Evolutionary conservation across 2,888 invertebrate genomes (phyloP).

Genomic region (Pyrgus malvae): DNA sequence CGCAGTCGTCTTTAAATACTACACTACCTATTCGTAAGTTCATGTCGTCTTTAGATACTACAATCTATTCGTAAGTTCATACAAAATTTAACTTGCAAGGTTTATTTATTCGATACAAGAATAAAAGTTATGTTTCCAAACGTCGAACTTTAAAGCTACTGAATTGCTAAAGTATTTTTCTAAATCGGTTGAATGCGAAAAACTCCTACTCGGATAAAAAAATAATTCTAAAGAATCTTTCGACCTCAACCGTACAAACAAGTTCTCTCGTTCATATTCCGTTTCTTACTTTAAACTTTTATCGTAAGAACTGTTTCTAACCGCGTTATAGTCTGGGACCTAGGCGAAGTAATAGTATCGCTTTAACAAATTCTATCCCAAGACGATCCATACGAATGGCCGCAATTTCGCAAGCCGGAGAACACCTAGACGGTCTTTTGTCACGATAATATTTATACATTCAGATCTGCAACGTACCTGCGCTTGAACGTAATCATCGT

Average conservation of each 20-base stretch:
- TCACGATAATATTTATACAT: slow-evolving; percentile 38
- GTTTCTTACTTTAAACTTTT: slow-evolving; percentile 25
- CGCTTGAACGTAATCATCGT: slow-evolving; percentile 25
- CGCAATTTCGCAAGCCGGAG: slow-evolving; percentile 38
- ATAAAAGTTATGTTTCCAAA: neutral
- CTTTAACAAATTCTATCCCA: slow-evolving; percentile 38
- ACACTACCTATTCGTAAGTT: too few species aligned
- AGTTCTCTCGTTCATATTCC: slow-evolving; percentile 22
- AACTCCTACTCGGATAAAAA: neutral
- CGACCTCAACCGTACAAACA: slow-evolving; percentile 4
- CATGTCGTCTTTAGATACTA: too few species aligned
- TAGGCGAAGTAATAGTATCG: slow-evolving; percentile 34
- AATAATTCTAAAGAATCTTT: neutral
- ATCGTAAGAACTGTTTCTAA: slow-evolving; percentile 23
- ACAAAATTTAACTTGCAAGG: too few species aligned
- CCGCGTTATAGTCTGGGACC: slow-evolving; percentile 16
- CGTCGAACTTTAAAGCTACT: neutral
- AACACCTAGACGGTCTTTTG: slow-evolving; percentile 36
- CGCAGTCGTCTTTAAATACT: too few species aligned
- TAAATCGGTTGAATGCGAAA: neutral
- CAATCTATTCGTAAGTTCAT: too few species aligned
- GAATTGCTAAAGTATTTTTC: neutral
- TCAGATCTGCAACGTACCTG: slow-evolving; percentile 30
- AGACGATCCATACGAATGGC: slow-evolving; percentile 39
- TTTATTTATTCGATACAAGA: too few species aligned